phyloP scores from a whole-genome alignment of 2,113 vertebrate species.

The Equus przewalskii region DNA sequence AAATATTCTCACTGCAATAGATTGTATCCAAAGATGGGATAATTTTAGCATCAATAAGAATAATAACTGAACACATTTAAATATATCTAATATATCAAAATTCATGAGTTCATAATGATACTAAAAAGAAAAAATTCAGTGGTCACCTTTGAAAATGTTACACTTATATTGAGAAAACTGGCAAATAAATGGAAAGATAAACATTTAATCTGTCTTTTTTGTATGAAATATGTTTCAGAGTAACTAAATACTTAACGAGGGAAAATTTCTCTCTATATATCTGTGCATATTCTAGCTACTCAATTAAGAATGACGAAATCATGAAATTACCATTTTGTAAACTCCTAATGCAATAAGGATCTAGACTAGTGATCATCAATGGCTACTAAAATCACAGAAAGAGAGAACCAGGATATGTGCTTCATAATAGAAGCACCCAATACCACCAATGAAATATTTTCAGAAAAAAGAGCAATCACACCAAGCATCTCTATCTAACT shows the following conservation, averaged over 20 bases:
- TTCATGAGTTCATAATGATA: not conserved
- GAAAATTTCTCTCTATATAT: not conserved
- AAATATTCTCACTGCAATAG: not conserved
- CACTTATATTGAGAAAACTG: slow-evolving; percentile 7
- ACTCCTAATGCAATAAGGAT: not conserved
- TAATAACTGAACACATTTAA: not conserved
- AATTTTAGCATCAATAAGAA: not conserved
- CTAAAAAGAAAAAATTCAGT: not conserved
- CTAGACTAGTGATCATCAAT: not conserved
- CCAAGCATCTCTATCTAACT: not conserved
- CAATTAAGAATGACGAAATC: not conserved
- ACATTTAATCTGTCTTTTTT: not conserved
- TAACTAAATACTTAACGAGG: not conserved
- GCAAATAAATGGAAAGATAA: not conserved
- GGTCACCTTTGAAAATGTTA: not conserved
- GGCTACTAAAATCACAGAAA: not conserved
- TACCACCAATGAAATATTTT: not conserved
- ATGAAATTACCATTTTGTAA: not conserved
- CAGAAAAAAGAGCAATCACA: not conserved
- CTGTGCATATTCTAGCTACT: not conserved
- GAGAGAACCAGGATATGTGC: not conserved
- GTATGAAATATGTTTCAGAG: not conserved
- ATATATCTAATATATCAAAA: not conserved
- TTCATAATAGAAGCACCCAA: not conserved
- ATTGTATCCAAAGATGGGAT: not conserved